phyloP scores from a whole-genome alignment of 2,888 invertebrate species.

The Chymomyza fuscimana region DNA sequence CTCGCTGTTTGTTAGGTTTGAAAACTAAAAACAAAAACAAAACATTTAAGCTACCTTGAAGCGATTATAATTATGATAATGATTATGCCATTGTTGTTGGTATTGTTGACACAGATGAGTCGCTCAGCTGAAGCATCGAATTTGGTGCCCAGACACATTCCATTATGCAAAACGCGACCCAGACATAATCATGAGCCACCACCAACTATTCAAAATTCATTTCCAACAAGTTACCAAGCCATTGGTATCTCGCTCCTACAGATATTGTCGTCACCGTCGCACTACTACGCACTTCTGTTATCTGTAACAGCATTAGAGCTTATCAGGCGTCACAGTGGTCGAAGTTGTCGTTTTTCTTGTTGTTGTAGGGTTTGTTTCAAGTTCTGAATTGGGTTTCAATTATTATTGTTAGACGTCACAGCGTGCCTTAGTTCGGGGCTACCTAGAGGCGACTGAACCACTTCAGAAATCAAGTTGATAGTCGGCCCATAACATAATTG shows the following conservation, averaged over 20 bases:
- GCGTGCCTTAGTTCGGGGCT: not conserved
- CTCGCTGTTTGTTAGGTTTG: not conserved
- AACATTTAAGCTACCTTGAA: constrained; percentile 45
- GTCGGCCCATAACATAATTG: not conserved
- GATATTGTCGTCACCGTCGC: not conserved
- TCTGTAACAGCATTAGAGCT: not conserved
- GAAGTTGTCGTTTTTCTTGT: not conserved
- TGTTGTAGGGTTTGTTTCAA: not conserved
- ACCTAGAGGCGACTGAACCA: not conserved
- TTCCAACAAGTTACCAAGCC: not conserved
- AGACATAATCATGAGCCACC: not conserved
- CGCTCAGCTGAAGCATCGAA: not conserved
- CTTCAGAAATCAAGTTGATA: not conserved
- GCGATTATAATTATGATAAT: not conserved
- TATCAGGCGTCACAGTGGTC: constrained; percentile 6
- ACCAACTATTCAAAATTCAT: not conserved
- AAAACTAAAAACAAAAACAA: constrained; percentile 33
- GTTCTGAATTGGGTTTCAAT: not conserved
- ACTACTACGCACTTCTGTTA: not conserved
- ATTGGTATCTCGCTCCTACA: not conserved
- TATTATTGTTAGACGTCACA: not conserved
- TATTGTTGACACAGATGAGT: constrained; percentile 25
- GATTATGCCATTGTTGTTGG: not conserved
- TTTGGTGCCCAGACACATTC: not conserved
- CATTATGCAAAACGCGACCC: not conserved